phyloP scores from a whole-genome alignment of 2,888 invertebrate species.

The Euplagia quadripunctaria region DNA sequence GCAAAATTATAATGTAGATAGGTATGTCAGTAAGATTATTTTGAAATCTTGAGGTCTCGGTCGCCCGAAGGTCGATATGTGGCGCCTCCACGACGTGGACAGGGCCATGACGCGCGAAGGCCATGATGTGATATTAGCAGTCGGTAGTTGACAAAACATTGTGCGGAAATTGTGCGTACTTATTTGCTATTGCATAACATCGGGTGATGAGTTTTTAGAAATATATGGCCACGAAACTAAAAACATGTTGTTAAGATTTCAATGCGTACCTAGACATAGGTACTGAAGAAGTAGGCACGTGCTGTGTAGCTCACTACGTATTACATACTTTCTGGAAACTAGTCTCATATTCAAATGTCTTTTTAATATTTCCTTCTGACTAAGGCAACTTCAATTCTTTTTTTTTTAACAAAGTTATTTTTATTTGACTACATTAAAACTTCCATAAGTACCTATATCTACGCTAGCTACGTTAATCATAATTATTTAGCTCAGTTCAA shows the following conservation, averaged over 20 bases:
- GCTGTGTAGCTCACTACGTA: no score
- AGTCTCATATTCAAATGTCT: no score
- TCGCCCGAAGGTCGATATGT: not conserved
- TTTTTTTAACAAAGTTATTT: not conserved
- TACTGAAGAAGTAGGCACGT: no score
- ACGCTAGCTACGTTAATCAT: no score
- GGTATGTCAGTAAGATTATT: not conserved
- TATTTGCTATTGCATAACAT: conserved; percentile 13
- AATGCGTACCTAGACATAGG: not conserved
- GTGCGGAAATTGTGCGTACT: conserved; percentile 5
- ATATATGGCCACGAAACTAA: not conserved
- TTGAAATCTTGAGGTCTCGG: not conserved
- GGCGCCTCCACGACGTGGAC: no score
- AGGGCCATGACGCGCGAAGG: no score
- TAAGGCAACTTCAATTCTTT: not conserved
- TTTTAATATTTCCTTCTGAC: not conserved
- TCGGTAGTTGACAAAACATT: not conserved
- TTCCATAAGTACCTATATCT: no score
- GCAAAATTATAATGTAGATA: no score
- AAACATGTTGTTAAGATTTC: not conserved
- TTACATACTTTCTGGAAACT: no score
- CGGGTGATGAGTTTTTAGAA: conserved; percentile 4
- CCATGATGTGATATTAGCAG: not conserved
- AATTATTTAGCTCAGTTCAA: no score
- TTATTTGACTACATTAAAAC: not conserved